Conservation (phyloP, 2,797 vertebrate genomes). For the Anguilla obscura region DNA sequence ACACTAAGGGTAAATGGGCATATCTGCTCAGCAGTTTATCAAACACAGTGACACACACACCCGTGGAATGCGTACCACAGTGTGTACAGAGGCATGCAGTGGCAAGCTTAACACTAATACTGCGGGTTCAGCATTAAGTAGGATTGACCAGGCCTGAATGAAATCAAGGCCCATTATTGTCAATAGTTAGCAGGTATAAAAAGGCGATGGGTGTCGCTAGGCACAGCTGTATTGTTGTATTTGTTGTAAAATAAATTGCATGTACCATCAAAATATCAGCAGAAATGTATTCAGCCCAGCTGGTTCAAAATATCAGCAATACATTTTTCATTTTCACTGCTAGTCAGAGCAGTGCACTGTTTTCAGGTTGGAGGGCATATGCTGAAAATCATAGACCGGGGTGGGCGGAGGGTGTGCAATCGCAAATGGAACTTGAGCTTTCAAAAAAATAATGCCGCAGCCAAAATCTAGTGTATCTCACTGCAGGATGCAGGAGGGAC, state of each 20-base stretch:
- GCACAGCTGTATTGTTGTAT: not conserved
- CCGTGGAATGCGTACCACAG: conserved; percentile 29
- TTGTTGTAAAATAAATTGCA: not conserved
- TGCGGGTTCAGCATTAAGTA: not conserved
- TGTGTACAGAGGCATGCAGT: conserved; percentile 41
- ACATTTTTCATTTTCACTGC: too few species aligned
- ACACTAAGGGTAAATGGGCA: conserved; percentile 21
- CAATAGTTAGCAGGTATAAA: not conserved
- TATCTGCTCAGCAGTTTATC: conserved; percentile 24
- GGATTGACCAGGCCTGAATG: not conserved
- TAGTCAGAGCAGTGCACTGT: too few species aligned
- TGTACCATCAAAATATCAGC: not conserved
- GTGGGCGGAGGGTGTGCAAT: not conserved
- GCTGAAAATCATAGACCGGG: not conserved
- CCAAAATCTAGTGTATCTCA: not conserved
- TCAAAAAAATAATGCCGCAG: not conserved
- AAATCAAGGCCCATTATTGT: not conserved
- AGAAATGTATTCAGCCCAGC: not conserved
- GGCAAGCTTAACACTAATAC: not conserved
- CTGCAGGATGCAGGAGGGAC: too few species aligned
- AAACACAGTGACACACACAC: conserved; percentile 19
- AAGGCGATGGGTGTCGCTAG: not conserved
- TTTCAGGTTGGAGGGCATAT: not conserved
- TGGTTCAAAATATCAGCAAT: not conserved
- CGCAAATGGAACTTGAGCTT: not conserved